A percentile compares a stretch with the other conserved stretches of the same genome.
These are phyloP conservation scores for Nysson spinosus DNA, from an alignment of 2,888 invertebrate genomes.

Conservation along the genomic window DNA sequence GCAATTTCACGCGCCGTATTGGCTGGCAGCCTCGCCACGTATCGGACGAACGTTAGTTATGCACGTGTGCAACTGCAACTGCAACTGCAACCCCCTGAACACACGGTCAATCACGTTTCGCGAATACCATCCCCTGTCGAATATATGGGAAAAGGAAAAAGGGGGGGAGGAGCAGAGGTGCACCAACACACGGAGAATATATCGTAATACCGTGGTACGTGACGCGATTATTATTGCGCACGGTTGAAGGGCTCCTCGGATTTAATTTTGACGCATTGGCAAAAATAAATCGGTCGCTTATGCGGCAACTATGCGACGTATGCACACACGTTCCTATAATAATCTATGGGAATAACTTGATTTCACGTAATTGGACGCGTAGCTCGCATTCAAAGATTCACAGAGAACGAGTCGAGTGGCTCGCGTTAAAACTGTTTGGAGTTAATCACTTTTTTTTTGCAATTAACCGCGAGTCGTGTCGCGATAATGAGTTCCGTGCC, in stretches of 20 bases:
- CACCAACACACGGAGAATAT: too few species aligned
- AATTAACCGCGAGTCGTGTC: constrained; percentile 25
- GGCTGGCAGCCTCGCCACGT: background rate
- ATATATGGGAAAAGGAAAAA: too few species aligned
- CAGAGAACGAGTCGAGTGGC: background rate
- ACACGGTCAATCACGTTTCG: constrained; percentile 25
- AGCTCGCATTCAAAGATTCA: background rate
- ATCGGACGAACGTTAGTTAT: background rate
- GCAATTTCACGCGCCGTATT: constrained; percentile 50
- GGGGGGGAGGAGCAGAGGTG: too few species aligned
- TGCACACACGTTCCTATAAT: too few species aligned
- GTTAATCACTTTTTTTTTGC: constrained; percentile 27
- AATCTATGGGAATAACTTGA: constrained; percentile 14
- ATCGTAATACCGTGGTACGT: constrained; percentile 42
- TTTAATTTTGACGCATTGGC: constrained; percentile 60
- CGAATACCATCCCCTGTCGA: too few species aligned
- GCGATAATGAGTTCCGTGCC: constrained; percentile 22
- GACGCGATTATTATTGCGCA: constrained; percentile 59
- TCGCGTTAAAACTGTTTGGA: constrained; percentile 29
- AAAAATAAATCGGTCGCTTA: constrained; percentile 44
- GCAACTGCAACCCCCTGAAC: constrained; percentile 15
- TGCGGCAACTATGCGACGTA: background rate
- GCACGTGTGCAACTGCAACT: constrained; percentile 34
- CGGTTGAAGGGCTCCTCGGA: constrained; percentile 38
- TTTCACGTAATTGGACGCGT: constrained; percentile 21